Evolutionary conservation across 2,113 vertebrate species (phyloP), one percentile per base, ranked within the genome.

Genomic region (Mus pahari): DNA sequence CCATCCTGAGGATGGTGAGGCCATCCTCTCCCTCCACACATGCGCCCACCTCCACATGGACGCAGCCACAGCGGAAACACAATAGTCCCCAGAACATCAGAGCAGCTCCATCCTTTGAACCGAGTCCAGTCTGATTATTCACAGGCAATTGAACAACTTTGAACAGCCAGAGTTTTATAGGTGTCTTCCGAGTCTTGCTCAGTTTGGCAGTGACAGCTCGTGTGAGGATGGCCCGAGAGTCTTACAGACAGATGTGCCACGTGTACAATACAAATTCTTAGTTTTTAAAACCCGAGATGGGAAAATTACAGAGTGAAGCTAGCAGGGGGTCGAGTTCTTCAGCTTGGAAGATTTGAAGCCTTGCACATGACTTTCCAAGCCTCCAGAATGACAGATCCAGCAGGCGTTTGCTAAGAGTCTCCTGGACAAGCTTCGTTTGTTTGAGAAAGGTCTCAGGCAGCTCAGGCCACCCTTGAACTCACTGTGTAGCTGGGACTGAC

Each of bases 271-370:
- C 24, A 58, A 92, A 58, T 20, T 66, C 58, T 82, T 89, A 8
- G 33, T 86, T 90, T 96, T 92, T 36, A 86, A 82, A 79, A 66
- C 64, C 70, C 31, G 73, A 94, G 90, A 84, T 64, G 31, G 31
- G 39, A 90, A 45, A 7, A 91, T 96, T 91, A 60, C 75, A 60
- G 26, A 79, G 48, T 22, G 4, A 90, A 60, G 53, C 71, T 33
- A 66, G 71, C n/a, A 81, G 78, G 36, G 64, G 19, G 22, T 81
- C 64, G 62, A 75, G 7, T 68, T 70, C 58, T 48, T 71, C 45
- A 89, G 1, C 58, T 70, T 66, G 60, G 89, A 68, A 95, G 92
- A 68, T 62, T n/a, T 42, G 79, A 55, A 90, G 66, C 17, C 71
- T 93, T 66, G 28, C 7, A 17, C 62, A 90, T 88, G 89, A 64